phyloP scores from a whole-genome alignment of 2,797 vertebrate genomes.

The Argentina silus region DNA sequence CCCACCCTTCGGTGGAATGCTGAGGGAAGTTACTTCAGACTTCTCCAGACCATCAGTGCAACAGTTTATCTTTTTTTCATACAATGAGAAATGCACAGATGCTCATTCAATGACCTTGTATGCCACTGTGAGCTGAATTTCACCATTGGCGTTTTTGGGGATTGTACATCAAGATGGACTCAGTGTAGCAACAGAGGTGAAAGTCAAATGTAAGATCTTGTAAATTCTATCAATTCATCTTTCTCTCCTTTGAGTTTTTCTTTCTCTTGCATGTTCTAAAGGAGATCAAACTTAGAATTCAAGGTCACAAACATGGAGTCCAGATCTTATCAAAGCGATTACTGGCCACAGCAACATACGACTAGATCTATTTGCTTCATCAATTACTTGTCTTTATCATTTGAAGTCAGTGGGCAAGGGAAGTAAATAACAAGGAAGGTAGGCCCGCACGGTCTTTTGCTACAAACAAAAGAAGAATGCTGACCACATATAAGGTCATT shows the following conservation, averaged over 20 bases:
- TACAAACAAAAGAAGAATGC: background rate
- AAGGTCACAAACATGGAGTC: background rate
- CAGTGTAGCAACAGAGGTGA: background rate
- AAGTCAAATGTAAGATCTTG: background rate
- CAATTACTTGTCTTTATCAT: background rate
- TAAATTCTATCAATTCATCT: background rate
- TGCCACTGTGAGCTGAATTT: background rate
- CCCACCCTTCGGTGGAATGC: background rate
- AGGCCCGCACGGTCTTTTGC: background rate
- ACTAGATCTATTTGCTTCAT: background rate
- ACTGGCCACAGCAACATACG: background rate
- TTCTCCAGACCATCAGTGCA: background rate
- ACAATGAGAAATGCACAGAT: background rate
- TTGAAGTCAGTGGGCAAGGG: background rate
- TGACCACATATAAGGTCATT: background rate
- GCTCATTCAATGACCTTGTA: background rate
- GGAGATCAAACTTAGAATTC: background rate
- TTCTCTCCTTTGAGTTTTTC: background rate
- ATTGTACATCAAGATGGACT: no score
- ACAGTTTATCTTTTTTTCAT: background rate
- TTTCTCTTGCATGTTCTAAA: background rate
- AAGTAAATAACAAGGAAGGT: background rate
- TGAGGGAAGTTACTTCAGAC: background rate
- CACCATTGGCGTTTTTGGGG: no score
- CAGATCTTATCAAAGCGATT: slow-evolving; percentile 7